A percentile compares a stretch with the other conserved stretches of the same genome.
Conservation (phyloP, 2,113 vertebrate species). For the Ceuthmochares aereus region DNA sequence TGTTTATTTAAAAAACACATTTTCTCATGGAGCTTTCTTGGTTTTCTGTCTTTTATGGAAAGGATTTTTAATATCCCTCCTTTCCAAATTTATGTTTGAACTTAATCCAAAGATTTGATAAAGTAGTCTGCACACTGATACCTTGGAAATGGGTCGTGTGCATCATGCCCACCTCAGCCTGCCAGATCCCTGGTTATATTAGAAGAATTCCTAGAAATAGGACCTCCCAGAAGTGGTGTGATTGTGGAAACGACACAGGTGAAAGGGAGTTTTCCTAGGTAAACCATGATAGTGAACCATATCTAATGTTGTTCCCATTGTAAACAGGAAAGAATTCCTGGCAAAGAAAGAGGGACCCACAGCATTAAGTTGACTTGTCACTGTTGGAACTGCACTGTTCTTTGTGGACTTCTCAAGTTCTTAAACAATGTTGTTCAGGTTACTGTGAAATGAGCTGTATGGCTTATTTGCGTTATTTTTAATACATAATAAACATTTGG, state of each 20-base stretch:
- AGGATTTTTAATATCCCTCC: background rate
- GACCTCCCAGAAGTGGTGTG: background rate
- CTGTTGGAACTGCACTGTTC: conserved; percentile 67
- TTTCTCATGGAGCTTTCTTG: background rate
- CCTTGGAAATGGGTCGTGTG: background rate
- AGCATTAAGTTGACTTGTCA: conserved; percentile 33
- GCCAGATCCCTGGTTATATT: background rate
- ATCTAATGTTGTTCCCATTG: background rate
- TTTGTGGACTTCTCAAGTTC: conserved; percentile 64
- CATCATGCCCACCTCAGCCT: background rate
- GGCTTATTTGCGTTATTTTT: conserved; percentile 80
- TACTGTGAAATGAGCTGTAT: conserved; percentile 82
- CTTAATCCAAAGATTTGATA: background rate
- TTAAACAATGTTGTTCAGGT: conserved; percentile 73
- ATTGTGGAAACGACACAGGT: background rate
- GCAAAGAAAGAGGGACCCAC: background rate
- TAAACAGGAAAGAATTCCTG: background rate
- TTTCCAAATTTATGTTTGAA: conserved; percentile 14
- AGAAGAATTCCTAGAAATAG: background rate
- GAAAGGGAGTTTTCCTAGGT: background rate
- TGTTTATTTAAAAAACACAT: background rate
- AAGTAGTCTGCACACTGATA: conserved; percentile 11
- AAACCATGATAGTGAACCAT: background rate
- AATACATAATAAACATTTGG: conserved; percentile 83
- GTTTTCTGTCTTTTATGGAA: background rate